These are phyloP conservation scores for Pseudorectes ferrugineus DNA, from an alignment of 2,113 vertebrate genomes.

Conservation along the genomic window DNA sequence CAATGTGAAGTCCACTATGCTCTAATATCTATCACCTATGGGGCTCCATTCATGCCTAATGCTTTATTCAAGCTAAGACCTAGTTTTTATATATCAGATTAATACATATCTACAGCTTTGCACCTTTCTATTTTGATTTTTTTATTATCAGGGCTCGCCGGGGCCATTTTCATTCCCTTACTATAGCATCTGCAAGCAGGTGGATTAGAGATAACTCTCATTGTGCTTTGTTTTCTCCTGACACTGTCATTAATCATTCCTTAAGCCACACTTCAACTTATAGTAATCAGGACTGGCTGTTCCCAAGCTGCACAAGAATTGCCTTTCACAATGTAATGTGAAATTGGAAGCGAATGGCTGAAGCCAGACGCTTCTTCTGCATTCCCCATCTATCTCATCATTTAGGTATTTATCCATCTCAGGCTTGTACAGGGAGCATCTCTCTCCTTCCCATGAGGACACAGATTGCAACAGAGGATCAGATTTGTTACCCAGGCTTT, in stretches of 20 bases:
- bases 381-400: slow-evolving; percentile 98
- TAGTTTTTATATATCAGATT: slow-evolving; percentile 83
- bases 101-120: slow-evolving; percentile 84
- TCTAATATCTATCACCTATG: slow-evolving; percentile 92
- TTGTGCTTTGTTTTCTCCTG: slow-evolving; percentile 97
- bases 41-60: slow-evolving; percentile 86
- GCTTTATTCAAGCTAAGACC: slow-evolving; percentile 84
- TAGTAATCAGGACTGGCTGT: slow-evolving; percentile 99
- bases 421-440: slow-evolving; percentile 90
- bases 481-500: slow-evolving; percentile 99
- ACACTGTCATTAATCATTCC: slow-evolving; percentile 99
- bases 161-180: slow-evolving; percentile 88
- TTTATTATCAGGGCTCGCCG: slow-evolving; percentile 86
- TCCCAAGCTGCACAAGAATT: slow-evolving; percentile 96
- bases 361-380: slow-evolving; percentile 92
- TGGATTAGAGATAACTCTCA: slow-evolving; percentile 99
- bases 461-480: slow-evolving; percentile 95
- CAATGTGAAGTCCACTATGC: slow-evolving; percentile 91
- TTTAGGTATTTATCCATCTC: slow-evolving; percentile 99
- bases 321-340: slow-evolving; percentile 95
- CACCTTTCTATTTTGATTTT: slow-evolving; percentile 84
- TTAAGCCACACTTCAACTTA: slow-evolving; percentile 98
- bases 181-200: slow-evolving; percentile 92
- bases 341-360: slow-evolving; percentile 99
- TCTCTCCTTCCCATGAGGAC: slow-evolving; percentile 91